Percentiles rank a stretch among this genome's conserved stretches.
Conservation (phyloP, 2,888 invertebrate species). For the Anticlea derivata region DNA sequence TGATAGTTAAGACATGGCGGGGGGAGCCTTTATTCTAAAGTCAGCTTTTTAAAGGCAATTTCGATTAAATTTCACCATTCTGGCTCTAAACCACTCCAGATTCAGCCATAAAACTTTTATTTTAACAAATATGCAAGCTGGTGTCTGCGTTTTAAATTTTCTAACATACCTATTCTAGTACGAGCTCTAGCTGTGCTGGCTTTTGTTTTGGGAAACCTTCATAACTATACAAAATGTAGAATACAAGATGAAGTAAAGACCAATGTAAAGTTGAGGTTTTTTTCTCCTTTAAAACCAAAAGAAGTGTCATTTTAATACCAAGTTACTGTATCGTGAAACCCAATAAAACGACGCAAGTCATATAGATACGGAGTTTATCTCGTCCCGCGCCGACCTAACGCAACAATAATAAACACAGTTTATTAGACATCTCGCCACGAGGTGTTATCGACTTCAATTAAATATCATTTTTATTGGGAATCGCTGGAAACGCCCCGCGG, state of each 20-base stretch:
- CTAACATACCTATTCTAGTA: background rate
- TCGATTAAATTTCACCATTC: slow-evolving; percentile 7
- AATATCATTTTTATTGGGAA: slow-evolving; percentile 82
- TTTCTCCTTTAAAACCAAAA: background rate
- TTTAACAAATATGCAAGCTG: slow-evolving; percentile 31
- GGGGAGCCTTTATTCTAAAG: too few relatives aligned
- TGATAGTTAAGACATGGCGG: too few relatives aligned
- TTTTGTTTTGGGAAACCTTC: too few relatives aligned
- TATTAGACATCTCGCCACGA: slow-evolving; percentile 76
- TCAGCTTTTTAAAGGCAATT: background rate
- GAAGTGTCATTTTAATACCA: background rate
- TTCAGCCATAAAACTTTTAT: slow-evolving; percentile 35
- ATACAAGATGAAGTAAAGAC: too few relatives aligned
- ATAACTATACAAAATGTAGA: too few relatives aligned
- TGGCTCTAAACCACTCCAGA: slow-evolving; percentile 22
- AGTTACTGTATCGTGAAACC: slow-evolving; percentile 1
- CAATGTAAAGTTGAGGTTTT: too few relatives aligned
- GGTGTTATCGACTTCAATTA: slow-evolving; percentile 80
- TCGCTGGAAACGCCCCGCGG: slow-evolving; percentile 68
- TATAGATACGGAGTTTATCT: slow-evolving; percentile 53
- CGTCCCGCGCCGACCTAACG: slow-evolving; percentile 62
- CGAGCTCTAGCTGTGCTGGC: too few relatives aligned
- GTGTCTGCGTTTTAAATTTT: slow-evolving; percentile 31
- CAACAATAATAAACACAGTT: slow-evolving; percentile 79
- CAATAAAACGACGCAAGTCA: slow-evolving; percentile 16